Conservation (phyloP, 2,113 vertebrate genomes). For the Podarcis cretensis region DNA sequence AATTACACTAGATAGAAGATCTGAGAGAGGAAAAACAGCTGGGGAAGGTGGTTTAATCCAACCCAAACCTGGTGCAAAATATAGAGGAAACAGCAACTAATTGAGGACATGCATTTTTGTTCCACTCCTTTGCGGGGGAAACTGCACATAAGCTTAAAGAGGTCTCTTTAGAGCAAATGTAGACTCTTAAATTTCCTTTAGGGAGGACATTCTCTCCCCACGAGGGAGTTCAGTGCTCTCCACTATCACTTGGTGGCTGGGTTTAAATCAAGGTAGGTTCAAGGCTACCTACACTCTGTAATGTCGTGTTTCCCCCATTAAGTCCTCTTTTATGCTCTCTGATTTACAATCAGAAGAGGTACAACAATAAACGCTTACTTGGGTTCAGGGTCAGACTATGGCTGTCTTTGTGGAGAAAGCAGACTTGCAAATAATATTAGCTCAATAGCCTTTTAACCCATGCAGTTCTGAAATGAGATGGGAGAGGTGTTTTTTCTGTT, state of each 20-base stretch:
- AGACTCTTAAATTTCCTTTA: background rate
- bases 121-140: background rate
- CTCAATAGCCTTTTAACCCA: background rate
- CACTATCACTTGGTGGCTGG: background rate
- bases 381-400: background rate
- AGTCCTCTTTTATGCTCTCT: background rate
- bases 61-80: background rate
- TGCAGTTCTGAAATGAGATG: background rate
- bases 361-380: background rate
- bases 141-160: background rate
- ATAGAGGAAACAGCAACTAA: background rate
- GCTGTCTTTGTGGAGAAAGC: background rate
- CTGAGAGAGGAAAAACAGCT: background rate
- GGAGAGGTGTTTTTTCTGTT: too few relatives aligned
- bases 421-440: background rate
- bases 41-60: background rate
- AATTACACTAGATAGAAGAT: background rate
- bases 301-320: background rate
- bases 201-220: slow-evolving; percentile 3
- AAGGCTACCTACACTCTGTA: background rate
- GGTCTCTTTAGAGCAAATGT: background rate
- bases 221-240: background rate
- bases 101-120: background rate
- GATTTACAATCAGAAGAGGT: slow-evolving; percentile 5
- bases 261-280: slow-evolving; percentile 11